These are phyloP conservation scores for Sinohyriopsis cumingii DNA, from an alignment of 2,888 invertebrate species.

Conservation along the genomic window DNA sequence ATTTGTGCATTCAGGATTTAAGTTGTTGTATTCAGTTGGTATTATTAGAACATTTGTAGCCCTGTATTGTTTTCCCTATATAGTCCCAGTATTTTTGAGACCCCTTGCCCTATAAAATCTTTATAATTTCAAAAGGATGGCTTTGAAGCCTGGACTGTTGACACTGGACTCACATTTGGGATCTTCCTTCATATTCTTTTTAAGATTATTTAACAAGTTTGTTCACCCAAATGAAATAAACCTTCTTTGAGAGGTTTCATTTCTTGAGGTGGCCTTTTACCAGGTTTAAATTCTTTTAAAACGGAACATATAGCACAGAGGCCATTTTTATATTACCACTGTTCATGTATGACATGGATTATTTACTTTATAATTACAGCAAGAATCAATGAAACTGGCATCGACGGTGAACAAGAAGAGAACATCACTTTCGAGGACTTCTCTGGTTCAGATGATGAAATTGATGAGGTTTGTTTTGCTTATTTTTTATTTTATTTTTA, in stretches of 20 bases:
- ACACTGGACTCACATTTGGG: not conserved
- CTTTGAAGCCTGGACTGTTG: not conserved
- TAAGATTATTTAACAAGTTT: not conserved
- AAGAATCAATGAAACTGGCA: conserved; percentile 96
- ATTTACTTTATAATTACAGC: conserved; percentile 52
- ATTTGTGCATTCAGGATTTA: not conserved
- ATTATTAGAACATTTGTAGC: not conserved
- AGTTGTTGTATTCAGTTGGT: not conserved
- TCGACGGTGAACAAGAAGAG: conserved; percentile 90
- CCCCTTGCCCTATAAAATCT: too few relatives aligned
- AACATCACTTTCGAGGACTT: conserved; percentile 98
- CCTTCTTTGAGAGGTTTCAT: not conserved
- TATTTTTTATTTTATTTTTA: too few relatives aligned
- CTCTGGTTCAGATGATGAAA: conserved; percentile 69
- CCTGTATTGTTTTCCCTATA: not conserved
- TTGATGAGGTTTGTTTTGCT: conserved; percentile 62
- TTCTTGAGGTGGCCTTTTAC: not conserved
- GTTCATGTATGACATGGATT: not conserved
- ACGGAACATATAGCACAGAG: not conserved
- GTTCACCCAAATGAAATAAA: not conserved
- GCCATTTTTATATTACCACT: not conserved
- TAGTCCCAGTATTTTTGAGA: too few relatives aligned
- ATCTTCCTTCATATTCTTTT: not conserved
- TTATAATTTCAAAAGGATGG: not conserved
- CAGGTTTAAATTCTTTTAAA: not conserved